Evolutionary conservation across 37 sponge, comb jelly and placozoan species (phyloP).

Genomic region (Eunapius fragilis): DNA sequence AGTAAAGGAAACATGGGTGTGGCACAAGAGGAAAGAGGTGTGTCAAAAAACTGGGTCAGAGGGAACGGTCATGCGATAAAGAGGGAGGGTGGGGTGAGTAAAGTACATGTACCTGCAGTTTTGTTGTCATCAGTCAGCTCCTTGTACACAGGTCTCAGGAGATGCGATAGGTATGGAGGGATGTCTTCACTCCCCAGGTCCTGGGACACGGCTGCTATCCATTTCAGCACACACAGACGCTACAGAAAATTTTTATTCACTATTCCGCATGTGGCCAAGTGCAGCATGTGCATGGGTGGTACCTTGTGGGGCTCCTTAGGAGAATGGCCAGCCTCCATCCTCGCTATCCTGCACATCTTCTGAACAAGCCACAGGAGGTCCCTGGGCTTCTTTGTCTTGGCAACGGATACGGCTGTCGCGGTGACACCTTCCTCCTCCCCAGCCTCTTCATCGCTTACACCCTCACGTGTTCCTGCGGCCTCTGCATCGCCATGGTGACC

Average conservation of each 20-base stretch:
- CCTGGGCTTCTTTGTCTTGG: neutral
- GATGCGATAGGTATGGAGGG: constrained; percentile 25
- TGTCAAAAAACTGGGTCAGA: no score
- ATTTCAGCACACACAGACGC: constrained; percentile 80
- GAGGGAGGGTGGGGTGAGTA: neutral
- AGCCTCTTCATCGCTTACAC: neutral
- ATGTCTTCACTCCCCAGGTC: constrained; percentile 52
- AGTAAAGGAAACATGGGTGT: neutral
- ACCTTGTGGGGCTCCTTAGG: constrained; percentile 86
- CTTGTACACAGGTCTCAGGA: constrained; percentile 68
- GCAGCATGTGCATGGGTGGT: neutral
- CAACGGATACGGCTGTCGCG: neutral
- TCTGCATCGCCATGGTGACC: no score
- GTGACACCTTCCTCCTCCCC: constrained; percentile 9
- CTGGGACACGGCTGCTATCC: constrained; percentile 80
- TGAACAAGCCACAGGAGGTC: constrained; percentile 40
- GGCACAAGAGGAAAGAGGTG: no score
- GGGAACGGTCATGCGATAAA: no score
- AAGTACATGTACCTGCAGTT: neutral
- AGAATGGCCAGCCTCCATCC: constrained; percentile 71
- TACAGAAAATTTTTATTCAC: neutral
- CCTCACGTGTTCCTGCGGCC: neutral
- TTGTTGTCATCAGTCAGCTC: constrained; percentile 52
- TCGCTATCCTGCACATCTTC: constrained; percentile 61
- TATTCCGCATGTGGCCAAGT: neutral